These are phyloP conservation scores for Melanotaenia parkinsoni DNA, from an alignment of 2,797 vertebrate species.

Conservation along the genomic window DNA sequence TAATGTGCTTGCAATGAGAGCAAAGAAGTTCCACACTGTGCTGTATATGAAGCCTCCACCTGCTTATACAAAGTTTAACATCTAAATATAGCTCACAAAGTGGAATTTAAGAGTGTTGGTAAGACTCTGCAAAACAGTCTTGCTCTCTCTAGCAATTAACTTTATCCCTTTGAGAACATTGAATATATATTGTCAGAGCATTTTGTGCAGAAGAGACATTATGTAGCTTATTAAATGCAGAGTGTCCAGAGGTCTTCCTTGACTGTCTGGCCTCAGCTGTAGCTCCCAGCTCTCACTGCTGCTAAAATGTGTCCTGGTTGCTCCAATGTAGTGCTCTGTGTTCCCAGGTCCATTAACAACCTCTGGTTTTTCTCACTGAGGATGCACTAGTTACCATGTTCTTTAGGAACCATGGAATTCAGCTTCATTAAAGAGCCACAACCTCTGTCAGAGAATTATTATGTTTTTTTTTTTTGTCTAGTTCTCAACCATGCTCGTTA, in stretches of 20 bases:
- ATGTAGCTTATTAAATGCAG: conserved; percentile 61
- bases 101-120: conserved; percentile 46
- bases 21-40: conserved; percentile 27
- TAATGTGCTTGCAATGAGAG: conserved; percentile 42
- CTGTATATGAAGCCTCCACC: conserved; percentile 33
- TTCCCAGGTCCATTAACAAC: conserved; percentile 64
- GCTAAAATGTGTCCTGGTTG: conserved; percentile 46
- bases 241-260: conserved; percentile 38
- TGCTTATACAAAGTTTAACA: conserved; percentile 33
- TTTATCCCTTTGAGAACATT: conserved; percentile 54
- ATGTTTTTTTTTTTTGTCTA: not conserved
- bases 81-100: conserved; percentile 53
- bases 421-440: conserved; percentile 52
- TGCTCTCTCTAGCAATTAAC: conserved; percentile 61
- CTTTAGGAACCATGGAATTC: conserved; percentile 45
- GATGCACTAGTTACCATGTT: conserved; percentile 52
- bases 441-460: conserved; percentile 45
- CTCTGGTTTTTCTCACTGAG: conserved; percentile 22
- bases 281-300: conserved; percentile 20
- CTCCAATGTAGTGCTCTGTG: conserved; percentile 52
- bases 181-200: conserved; percentile 45
- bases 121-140: conserved; percentile 35
- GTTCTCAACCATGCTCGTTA: not conserved
- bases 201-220: conserved; percentile 39
- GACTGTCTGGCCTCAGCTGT: conserved; percentile 32